Evolutionary conservation across 1,140 invertebrate genomes (phyloP).

Genomic region (Bombus consobrinus): DNA sequence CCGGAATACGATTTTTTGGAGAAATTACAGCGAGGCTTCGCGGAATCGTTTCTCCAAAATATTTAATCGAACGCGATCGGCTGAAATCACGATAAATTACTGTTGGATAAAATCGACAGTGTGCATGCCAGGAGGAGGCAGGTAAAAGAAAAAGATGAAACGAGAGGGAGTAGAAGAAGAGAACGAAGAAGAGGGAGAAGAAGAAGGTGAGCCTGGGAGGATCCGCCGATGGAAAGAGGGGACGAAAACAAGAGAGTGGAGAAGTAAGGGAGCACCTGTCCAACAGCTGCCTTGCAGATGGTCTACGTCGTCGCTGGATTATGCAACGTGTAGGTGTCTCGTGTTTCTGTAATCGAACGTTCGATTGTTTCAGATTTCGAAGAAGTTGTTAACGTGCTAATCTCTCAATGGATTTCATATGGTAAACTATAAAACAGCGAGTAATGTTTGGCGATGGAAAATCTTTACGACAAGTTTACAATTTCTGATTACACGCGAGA

Average conservation of each 20-base stretch:
- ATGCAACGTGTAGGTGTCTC: conserved; percentile 63
- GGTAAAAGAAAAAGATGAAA: conserved; percentile 16
- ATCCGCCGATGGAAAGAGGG: conserved; percentile 29
- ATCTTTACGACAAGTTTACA: no score
- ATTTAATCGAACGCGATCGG: conserved; percentile 37
- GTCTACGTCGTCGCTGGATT: conserved; percentile 49
- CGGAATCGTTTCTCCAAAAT: conserved; percentile 29
- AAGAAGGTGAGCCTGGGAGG: conserved; percentile 32
- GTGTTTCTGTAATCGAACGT: conserved; percentile 51
- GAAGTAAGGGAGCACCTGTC: conserved; percentile 65
- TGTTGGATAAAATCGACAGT: conserved; percentile 57
- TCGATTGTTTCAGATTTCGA: neutral
- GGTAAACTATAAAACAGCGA: neutral
- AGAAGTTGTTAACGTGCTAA: neutral
- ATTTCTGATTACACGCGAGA: no score
- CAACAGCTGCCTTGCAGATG: conserved; percentile 69
- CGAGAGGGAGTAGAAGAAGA: conserved; percentile 1
- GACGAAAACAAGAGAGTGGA: conserved; percentile 50
- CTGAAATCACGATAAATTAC: conserved; percentile 65
- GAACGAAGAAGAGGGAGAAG: neutral
- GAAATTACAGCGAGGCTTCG: neutral
- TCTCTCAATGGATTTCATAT: neutral
- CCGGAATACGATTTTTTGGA: neutral
- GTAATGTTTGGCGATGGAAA: neutral
- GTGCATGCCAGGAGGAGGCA: conserved; percentile 27